These are phyloP conservation scores for Oxygymnocypris stewartii DNA, from an alignment of 2,113 vertebrate genomes.

Conservation along the genomic window DNA sequence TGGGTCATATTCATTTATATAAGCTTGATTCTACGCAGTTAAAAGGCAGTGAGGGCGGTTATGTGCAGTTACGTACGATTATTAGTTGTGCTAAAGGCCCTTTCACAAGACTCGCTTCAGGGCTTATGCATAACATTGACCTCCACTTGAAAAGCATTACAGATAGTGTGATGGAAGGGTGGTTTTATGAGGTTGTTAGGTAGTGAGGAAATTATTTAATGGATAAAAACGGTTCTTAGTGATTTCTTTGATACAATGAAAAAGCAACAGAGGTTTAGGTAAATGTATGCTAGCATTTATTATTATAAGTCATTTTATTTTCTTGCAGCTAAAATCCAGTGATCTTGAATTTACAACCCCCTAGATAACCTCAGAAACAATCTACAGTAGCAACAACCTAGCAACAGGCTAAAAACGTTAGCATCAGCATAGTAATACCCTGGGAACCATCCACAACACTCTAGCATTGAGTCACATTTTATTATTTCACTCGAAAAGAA, in stretches of 20 bases:
- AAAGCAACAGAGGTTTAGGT: background rate
- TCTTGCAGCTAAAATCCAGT: background rate
- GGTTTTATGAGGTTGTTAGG: background rate
- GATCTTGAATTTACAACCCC: background rate
- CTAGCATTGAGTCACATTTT: background rate
- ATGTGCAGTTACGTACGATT: background rate
- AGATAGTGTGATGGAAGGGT: background rate
- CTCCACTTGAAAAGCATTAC: background rate
- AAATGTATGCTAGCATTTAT: background rate
- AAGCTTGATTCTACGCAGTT: background rate
- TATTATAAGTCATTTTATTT: background rate
- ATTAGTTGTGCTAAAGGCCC: constrained; percentile 2
- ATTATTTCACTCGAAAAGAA: background rate
- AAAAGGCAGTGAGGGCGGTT: background rate
- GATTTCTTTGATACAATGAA: background rate
- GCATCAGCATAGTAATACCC: no score
- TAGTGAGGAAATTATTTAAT: background rate
- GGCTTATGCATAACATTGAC: background rate
- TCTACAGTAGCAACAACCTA: background rate
- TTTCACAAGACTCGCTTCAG: constrained; percentile 12
- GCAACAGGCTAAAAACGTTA: background rate
- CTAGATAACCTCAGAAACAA: background rate
- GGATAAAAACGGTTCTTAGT: background rate
- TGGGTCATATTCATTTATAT: constrained; percentile 26
- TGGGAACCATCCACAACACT: no score